Percentiles rank a stretch among this genome's conserved stretches.
Conservation (phyloP, 2,797 vertebrate species). For the Bradypus variegatus region DNA sequence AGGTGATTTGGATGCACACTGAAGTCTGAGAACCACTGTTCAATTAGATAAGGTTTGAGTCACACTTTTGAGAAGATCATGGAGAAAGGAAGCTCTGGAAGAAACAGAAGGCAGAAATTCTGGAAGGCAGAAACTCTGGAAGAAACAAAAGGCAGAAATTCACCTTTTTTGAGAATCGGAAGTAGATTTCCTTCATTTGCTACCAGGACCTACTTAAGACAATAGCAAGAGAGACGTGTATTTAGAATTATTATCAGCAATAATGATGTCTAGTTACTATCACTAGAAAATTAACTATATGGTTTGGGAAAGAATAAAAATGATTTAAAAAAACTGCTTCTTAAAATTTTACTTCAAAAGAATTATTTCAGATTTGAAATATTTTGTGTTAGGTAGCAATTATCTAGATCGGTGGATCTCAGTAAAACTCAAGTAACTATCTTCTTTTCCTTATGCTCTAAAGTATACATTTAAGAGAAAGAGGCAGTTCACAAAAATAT, state of each 20-base stretch:
- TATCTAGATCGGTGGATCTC: neutral
- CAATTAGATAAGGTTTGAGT: neutral
- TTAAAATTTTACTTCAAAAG: neutral
- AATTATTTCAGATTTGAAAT: slow-evolving; percentile 3
- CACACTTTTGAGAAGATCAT: neutral
- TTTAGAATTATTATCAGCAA: neutral
- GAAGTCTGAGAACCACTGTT: neutral
- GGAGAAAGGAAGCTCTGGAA: neutral
- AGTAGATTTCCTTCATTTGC: neutral
- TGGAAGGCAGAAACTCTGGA: neutral
- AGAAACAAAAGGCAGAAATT: neutral
- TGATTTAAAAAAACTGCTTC: neutral
- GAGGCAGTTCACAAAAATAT: neutral
- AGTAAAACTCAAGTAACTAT: neutral
- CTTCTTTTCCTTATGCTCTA: neutral
- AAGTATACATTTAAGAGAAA: neutral
- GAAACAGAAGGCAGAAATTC: neutral
- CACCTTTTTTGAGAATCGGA: neutral
- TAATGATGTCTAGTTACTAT: neutral
- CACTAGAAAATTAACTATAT: neutral
- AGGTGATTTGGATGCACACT: neutral
- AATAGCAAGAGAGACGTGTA: neutral
- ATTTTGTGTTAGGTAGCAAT: neutral
- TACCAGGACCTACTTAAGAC: neutral
- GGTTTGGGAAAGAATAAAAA: neutral